These are phyloP conservation scores for Nautilus pompilius DNA, from an alignment of 1,140 invertebrate genomes.

Conservation along the genomic window DNA sequence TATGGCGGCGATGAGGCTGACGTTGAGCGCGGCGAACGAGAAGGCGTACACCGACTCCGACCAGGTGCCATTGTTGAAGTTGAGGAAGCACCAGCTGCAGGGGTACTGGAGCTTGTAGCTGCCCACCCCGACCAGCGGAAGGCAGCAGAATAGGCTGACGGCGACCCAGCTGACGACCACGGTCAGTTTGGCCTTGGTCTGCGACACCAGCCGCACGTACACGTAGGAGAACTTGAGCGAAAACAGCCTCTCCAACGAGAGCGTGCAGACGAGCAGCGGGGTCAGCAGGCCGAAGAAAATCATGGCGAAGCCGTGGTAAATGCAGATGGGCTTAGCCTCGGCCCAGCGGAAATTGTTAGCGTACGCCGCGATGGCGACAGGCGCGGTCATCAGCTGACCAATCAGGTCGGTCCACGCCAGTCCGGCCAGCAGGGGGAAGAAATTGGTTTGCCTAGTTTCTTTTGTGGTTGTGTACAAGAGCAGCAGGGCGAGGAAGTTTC, in stretches of 20 bases:
- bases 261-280: conserved; percentile 51
- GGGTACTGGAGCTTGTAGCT: conserved; percentile 54
- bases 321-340: conserved; percentile 44
- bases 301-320: conserved; percentile 54
- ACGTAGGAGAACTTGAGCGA: conserved; percentile 53
- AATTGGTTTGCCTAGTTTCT: conserved; percentile 48
- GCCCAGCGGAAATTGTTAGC: conserved; percentile 47
- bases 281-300: conserved; percentile 51
- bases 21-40: conserved; percentile 43
- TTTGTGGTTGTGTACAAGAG: conserved; percentile 44
- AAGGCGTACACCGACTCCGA: conserved; percentile 40
- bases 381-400: conserved; percentile 49
- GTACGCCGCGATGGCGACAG: conserved; percentile 52
- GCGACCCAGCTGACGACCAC: conserved; percentile 45
- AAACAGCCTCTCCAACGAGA: conserved; percentile 54
- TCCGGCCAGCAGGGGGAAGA: conserved; percentile 50
- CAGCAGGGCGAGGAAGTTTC: conserved; percentile 49
- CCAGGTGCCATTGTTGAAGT: conserved; percentile 49
- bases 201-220: conserved; percentile 41
- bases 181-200: conserved; percentile 33
- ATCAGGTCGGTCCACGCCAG: conserved; percentile 55
- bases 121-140: conserved; percentile 53
- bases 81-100: conserved; percentile 56
- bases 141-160: conserved; percentile 41
- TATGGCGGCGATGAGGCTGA: conserved; percentile 42